Conservation (phyloP, 2,113 vertebrate species). For the Sylvia atricapilla region DNA sequence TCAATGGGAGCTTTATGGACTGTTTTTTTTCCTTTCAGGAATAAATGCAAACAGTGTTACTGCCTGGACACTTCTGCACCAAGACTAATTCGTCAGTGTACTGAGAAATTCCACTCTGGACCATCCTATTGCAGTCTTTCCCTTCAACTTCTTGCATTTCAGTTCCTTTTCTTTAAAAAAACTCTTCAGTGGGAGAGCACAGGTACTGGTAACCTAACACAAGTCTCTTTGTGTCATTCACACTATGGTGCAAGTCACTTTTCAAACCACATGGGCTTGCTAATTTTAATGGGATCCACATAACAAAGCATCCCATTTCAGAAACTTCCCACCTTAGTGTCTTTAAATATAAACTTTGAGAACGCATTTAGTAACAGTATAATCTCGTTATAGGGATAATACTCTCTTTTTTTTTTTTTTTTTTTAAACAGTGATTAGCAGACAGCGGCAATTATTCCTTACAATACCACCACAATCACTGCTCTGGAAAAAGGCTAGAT, state of each 20-base stretch:
- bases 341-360: background rate
- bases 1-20: background rate
- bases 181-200: background rate
- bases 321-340: background rate
- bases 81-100: background rate
- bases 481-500: background rate
- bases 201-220: background rate
- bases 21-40: background rate
- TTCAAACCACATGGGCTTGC: background rate
- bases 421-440: background rate
- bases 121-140: background rate
- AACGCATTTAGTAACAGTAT: background rate
- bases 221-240: background rate
- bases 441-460: background rate
- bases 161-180: background rate
- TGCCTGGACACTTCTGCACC: background rate
- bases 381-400: background rate
- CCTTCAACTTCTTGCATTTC: background rate
- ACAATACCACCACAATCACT: background rate
- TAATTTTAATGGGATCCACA: background rate
- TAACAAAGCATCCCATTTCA: background rate
- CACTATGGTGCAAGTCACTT: fast-evolving
- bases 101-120: background rate
- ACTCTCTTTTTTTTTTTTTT: background rate
- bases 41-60: background rate